Evolutionary conservation across 2,888 invertebrate genomes (phyloP).

Genomic region (Criorhina ranunculi): DNA sequence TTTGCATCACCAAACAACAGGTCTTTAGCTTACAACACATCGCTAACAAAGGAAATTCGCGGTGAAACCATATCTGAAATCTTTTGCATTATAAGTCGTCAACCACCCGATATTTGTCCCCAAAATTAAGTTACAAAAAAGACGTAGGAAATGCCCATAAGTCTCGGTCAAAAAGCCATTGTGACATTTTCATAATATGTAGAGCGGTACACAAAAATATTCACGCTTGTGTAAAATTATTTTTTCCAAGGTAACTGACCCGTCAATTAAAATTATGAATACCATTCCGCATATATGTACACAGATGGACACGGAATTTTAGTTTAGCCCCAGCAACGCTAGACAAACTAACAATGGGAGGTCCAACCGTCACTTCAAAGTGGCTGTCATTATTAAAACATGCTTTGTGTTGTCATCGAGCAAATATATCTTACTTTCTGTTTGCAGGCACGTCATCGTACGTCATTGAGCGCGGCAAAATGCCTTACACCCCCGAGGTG

Average conservation of each 20-base stretch:
- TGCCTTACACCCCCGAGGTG: slow-evolving; percentile 19
- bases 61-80: not conserved
- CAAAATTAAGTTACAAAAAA: slow-evolving; percentile 1
- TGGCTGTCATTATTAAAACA: slow-evolving; percentile 27
- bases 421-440: slow-evolving; percentile 38
- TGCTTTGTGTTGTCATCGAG: slow-evolving; percentile 31
- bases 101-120: not conserved
- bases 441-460: slow-evolving; percentile 32
- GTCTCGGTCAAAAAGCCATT: not conserved
- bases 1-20: not conserved
- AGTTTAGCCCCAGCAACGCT: slow-evolving; percentile 14
- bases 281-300: not conserved
- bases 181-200: not conserved
- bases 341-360: slow-evolving; percentile 21
- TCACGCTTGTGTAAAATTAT: not conserved
- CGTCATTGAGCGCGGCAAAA: slow-evolving; percentile 26
- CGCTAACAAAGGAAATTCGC: not conserved
- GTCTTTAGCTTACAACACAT: not conserved
- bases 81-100: not conserved
- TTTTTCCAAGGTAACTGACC: slow-evolving; percentile 41
- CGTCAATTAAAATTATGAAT: slow-evolving; percentile 23
- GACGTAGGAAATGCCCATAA: slow-evolving; percentile 4
- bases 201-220: not conserved
- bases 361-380: slow-evolving; percentile 31
- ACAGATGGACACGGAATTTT: slow-evolving; percentile 1